Percentiles rank a stretch among this genome's conserved stretches.
Conservation (phyloP, 2,888 invertebrate genomes). For the Nudaria mundana region DNA sequence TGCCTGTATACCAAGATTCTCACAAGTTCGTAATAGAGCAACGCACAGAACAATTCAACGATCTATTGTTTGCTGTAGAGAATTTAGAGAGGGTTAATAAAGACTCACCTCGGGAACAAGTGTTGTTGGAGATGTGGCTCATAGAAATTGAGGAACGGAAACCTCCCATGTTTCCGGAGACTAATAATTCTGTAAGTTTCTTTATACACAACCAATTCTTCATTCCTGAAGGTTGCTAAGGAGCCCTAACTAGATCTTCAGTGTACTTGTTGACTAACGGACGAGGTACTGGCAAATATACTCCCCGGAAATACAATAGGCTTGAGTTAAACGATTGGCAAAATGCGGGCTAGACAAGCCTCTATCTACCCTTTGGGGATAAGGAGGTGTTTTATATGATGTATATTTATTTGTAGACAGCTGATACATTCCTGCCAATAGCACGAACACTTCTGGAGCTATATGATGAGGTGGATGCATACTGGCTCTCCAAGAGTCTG, state of each 20-base stretch:
- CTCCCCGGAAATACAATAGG: too few species aligned
- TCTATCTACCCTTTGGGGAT: not conserved
- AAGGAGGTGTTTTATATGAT: not conserved
- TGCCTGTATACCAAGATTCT: constrained; percentile 88
- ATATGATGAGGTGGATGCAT: constrained; percentile 88
- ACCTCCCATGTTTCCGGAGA: constrained; percentile 61
- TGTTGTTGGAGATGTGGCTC: constrained; percentile 91
- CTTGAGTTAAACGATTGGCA: too few species aligned
- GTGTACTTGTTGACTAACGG: too few species aligned
- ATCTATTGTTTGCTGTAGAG: constrained; percentile 85
- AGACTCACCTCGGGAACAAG: constrained; percentile 83
- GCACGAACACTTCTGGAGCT: constrained; percentile 86
- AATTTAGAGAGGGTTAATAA: constrained; percentile 84
- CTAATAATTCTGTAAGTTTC: constrained; percentile 49
- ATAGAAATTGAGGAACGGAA: constrained; percentile 84
- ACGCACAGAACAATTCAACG: constrained; percentile 87
- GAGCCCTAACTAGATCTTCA: too few species aligned
- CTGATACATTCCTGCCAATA: constrained; percentile 83
- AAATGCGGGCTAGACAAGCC: too few species aligned
- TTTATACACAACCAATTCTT: too few species aligned
- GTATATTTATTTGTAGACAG: constrained; percentile 56
- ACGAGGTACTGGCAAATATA: too few species aligned
- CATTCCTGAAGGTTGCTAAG: too few species aligned
- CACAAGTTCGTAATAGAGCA: constrained; percentile 89
- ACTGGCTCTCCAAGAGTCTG: constrained; percentile 91